Evolutionary conservation across 2,888 invertebrate species (phyloP), one percentile per base, ranked within the genome.

Genomic region (Drosophila prostipennis): DNA sequence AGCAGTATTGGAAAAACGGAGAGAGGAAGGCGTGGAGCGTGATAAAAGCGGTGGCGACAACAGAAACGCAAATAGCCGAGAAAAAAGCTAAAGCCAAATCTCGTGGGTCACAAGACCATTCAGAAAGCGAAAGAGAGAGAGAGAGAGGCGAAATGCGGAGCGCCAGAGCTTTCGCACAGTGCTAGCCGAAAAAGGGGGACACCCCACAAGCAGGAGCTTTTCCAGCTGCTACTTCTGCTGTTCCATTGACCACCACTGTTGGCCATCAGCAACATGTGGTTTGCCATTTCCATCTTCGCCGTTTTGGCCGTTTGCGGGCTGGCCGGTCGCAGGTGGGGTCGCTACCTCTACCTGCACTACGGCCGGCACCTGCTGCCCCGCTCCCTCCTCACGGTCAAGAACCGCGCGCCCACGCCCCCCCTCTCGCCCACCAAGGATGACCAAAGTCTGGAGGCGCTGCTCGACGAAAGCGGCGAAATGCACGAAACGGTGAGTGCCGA

Each of bases 371-470:
- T 91, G 52, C 69, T 91, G 72, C 91, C 91, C 10, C 91, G 91
- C 72, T 85, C 87, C 6, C 76, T 90, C 76, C 67, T 90, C 29
- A 55, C 86, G 3, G 72, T 74, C 4, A 91, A 90, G 71, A 91
- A 90, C 78, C 90, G 91, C 39, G 87, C 91, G 5, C 84, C 91
- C 39, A 92, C 92, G 6, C 92, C 92, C 1, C 91, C 92, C n/a
- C 78, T 90, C 40, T 85, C 90, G 34, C 88, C 91, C 13, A 78
- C 84, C 26, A 90, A 89, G 72, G 90, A 91, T 69, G 90, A 89
- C 79, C 90, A 90, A 70, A 91, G 84, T 73, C 78, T 92, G 53
- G 91, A 91, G 78, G 85, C 89, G 14, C 77, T 90, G 67, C 83
- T 91, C 40, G 91, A 91, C 72, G 89, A 90, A 72, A 89, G 91